Percentiles rank a stretch among this genome's conserved stretches.
These are phyloP conservation scores for Eulemur mongoz DNA, from an alignment of 2,797 vertebrate species.

Conservation along the genomic window DNA sequence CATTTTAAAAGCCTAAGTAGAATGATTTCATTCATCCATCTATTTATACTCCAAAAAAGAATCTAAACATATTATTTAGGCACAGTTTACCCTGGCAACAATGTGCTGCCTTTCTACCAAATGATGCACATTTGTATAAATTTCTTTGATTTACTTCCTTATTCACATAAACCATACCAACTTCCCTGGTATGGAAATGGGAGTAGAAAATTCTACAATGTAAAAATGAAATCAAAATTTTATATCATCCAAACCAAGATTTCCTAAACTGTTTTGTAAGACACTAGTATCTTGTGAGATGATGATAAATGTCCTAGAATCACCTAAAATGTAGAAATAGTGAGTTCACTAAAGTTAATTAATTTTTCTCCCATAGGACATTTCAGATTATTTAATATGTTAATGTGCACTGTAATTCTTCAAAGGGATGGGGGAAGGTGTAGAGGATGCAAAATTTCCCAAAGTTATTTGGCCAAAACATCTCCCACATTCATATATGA, in stretches of 20 bases:
- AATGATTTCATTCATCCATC: constrained; percentile 11
- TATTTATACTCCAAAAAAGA: not conserved
- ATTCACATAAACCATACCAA: not conserved
- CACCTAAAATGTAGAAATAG: not conserved
- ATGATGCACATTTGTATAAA: not conserved
- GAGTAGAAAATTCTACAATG: not conserved
- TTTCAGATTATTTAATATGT: not conserved
- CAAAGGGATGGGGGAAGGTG: not conserved
- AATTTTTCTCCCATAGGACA: not conserved
- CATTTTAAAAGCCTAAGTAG: not conserved
- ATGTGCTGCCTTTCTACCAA: not conserved
- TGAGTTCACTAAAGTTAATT: not conserved
- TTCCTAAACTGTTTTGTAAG: not conserved
- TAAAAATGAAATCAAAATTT: not conserved
- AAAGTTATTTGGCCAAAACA: not conserved
- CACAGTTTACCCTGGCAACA: not conserved
- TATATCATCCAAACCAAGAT: not conserved
- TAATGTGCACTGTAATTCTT: not conserved
- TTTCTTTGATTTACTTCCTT: not conserved
- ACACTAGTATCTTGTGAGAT: not conserved
- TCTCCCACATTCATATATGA: not conserved
- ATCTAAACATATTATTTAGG: constrained; percentile 2
- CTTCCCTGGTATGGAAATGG: not conserved
- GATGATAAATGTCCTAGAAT: not conserved
- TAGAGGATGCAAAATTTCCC: not conserved